These are phyloP conservation scores for Anthopleura sola DNA, from an alignment of 64 coral and sea anemone species.

Conservation along the genomic window DNA sequence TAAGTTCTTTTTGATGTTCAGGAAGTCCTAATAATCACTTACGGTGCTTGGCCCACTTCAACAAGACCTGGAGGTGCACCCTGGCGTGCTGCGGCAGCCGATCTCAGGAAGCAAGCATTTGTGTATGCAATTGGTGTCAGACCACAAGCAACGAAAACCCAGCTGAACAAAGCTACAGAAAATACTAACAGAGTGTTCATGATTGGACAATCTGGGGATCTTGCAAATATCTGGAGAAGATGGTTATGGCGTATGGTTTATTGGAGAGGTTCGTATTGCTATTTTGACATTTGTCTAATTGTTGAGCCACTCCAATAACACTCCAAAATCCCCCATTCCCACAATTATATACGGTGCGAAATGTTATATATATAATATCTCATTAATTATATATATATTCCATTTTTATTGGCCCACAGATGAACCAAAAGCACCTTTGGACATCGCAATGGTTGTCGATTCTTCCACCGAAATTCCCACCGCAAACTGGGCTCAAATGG, in stretches of 20 bases:
- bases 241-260: slow-evolving; percentile 18
- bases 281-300: too few species aligned
- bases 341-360: too few species aligned
- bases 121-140: slow-evolving; percentile 5
- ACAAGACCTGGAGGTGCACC: neutral
- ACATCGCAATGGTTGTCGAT: too few species aligned
- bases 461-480: too few species aligned
- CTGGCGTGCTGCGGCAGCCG: neutral
- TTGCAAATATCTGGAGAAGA: neutral
- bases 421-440: too few species aligned
- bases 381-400: too few species aligned
- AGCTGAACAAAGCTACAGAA: neutral
- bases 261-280: neutral
- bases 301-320: too few species aligned
- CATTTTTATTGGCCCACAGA: too few species aligned
- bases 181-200: neutral
- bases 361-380: too few species aligned
- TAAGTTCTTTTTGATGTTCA: neutral
- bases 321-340: too few species aligned
- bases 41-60: neutral
- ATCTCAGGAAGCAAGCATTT: neutral
- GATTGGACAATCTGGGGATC: neutral
- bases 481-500: too few species aligned
- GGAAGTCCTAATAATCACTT: neutral
- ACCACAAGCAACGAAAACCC: neutral